Conservation (phyloP, 2,888 invertebrate species). For the Acronicta psi region DNA sequence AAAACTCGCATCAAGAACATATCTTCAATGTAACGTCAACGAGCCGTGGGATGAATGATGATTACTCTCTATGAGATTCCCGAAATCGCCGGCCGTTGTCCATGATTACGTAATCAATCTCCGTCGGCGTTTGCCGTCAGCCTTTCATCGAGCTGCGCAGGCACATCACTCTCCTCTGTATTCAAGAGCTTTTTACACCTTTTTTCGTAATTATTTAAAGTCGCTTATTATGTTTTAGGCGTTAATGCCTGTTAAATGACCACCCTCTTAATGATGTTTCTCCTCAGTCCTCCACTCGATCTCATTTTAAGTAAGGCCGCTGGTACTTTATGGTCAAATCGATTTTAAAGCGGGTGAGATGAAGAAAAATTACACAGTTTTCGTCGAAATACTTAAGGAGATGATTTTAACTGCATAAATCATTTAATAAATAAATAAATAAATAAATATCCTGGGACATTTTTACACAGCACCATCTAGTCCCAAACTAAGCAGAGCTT, state of each 20-base stretch:
- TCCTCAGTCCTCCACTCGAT: conserved; percentile 58
- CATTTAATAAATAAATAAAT: too few species aligned
- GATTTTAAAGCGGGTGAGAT: conserved; percentile 67
- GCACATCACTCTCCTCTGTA: conserved; percentile 78
- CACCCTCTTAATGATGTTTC: conserved; percentile 77
- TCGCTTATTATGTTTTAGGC: conserved; percentile 83
- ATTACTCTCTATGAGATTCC: conserved; percentile 85
- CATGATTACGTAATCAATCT: conserved; percentile 88
- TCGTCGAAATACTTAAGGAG: conserved; percentile 51
- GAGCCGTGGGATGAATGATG: conserved; percentile 85
- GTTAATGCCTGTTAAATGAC: conserved; percentile 84
- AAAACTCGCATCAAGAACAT: conserved; percentile 65
- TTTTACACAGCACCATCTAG: too few species aligned
- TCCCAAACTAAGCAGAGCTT: too few species aligned
- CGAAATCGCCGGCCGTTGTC: conserved; percentile 79
- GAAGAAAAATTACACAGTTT: conserved; percentile 62
- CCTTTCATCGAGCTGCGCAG: conserved; percentile 82
- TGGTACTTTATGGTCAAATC: conserved; percentile 67
- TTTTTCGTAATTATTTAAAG: conserved; percentile 85
- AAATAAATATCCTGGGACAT: too few species aligned
- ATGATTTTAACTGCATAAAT: conserved; percentile 49
- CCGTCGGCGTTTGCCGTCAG: conserved; percentile 80
- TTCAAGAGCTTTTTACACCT: conserved; percentile 83
- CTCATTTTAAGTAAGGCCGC: conserved; percentile 69
- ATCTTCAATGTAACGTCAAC: conserved; percentile 77